Conservation (phyloP, 2,113 vertebrate genomes). For the Phainopepla nitens region DNA sequence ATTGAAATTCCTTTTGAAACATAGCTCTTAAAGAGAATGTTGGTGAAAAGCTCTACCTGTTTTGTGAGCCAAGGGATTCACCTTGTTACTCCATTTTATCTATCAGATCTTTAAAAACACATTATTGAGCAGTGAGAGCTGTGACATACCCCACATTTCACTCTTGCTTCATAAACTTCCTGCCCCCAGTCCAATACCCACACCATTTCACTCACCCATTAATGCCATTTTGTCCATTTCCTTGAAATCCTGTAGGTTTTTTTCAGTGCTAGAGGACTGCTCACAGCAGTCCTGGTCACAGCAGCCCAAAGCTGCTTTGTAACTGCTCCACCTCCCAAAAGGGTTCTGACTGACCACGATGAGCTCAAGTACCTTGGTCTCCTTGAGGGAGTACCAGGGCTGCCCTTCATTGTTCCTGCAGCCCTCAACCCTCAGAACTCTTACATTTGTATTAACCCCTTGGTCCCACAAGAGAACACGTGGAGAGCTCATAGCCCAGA, state of each 20-base stretch:
- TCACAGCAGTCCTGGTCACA: neutral
- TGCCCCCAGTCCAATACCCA: accelerated
- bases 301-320: neutral
- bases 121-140: neutral
- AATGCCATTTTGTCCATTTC: neutral
- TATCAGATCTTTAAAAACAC: neutral
- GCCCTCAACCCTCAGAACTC: neutral
- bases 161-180: neutral
- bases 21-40: neutral
- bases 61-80: neutral
- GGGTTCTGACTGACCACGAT: accelerated
- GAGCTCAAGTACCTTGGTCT: accelerated
- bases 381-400: neutral
- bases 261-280: neutral
- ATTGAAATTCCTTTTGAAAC: neutral
- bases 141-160: no score
- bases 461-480: neutral
- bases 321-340: neutral
- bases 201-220: neutral
- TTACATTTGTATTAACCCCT: neutral
- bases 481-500: neutral
- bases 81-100: neutral
- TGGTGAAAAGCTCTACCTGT: neutral
- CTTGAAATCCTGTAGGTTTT: neutral
- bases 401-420: neutral